Conservation (phyloP, 2,888 invertebrate genomes). For the Ditylenchus weischeri region DNA sequence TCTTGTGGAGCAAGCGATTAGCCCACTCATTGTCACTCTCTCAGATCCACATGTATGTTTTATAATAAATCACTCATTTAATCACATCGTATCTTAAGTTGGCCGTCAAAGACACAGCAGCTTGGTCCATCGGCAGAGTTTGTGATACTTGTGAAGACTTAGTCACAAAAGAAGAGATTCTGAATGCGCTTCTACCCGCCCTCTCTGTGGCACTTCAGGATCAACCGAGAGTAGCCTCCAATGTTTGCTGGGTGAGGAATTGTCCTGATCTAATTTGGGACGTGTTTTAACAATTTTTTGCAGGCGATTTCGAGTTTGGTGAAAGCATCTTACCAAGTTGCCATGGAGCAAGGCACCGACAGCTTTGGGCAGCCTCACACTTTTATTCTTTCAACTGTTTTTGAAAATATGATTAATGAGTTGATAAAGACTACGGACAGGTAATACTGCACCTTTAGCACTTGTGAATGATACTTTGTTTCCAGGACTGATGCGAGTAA, state of each 20-base stretch:
- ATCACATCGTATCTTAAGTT: constrained; percentile 33
- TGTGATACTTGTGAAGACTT: constrained; percentile 71
- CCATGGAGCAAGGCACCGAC: constrained; percentile 68
- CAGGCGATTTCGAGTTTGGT: constrained; percentile 86
- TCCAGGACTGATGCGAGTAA: constrained; percentile 76
- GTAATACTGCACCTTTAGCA: constrained; percentile 36
- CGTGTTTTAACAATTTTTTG: constrained; percentile 26
- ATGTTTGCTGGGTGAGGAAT: constrained; percentile 84
- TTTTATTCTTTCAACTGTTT: constrained; percentile 86
- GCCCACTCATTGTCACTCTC: constrained; percentile 88
- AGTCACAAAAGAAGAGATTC: constrained; percentile 44
- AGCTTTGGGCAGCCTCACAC: constrained; percentile 70
- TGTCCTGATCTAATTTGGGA: background rate
- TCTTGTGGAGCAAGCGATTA: constrained; percentile 92
- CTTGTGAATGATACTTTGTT: constrained; percentile 16
- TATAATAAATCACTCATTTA: background rate
- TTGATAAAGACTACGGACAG: constrained; percentile 87
- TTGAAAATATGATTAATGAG: constrained; percentile 85
- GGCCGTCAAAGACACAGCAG: constrained; percentile 85
- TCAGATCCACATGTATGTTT: constrained; percentile 82
- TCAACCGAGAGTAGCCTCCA: constrained; percentile 92
- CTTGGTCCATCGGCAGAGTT: constrained; percentile 95
- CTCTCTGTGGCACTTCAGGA: constrained; percentile 74
- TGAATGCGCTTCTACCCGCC: constrained; percentile 64
- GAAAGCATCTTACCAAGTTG: constrained; percentile 86